Base-by-base conservation (phyloP, 2,113 vertebrate genomes). In the Daubentonia madagascariensis region DNA sequence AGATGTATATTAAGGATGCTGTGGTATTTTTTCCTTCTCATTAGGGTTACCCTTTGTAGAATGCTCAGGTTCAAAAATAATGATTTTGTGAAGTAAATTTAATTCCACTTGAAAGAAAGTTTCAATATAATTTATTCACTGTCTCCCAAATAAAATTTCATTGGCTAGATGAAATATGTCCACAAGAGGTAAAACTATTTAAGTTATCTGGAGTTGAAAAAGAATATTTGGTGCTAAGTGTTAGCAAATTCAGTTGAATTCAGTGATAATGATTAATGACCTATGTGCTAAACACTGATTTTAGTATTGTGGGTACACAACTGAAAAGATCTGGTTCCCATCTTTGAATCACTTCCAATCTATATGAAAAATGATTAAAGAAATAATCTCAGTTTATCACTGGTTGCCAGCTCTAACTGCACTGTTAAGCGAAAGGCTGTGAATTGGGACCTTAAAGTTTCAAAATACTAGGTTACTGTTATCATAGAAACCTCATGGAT, bases 1-100 rank as follows among this genome's bases (percentile, higher is more conserved):
- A 91, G 86, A 92, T 97, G 88, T 94, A 83, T 97, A 88, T 52
- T 96, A 98, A 97, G 81, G 86, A 97, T 96, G 85, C 25, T 83
- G 70, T 87, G 79, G 48, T 91, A 93, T 94, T 98, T 54, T 87
- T 94, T 43, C 17, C 48, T 94, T 90, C 48, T 78, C 16, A 78
- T 68, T 88, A 95, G 28, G 14, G 28, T 32, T 22, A 6, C 8
- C 23, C 57, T 92, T 89, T 93, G 28, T 95, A 73, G 91, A 96
- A 72, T 92, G 70, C 4, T 83, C 85, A 93, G 45, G 83, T 90
- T 87, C 52, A 81, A 91, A 94, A 54, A 63, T 20, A 76, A 61
- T 59, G 59, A 63, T 85, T 96, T 83, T 98, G 65, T 96, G 54
- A 94, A 75, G 54, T 57, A 96, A 67, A 97, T 87, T 97, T 68